phyloP scores from a whole-genome alignment of 2,888 invertebrate genomes.

The Coelinius sp. region DNA sequence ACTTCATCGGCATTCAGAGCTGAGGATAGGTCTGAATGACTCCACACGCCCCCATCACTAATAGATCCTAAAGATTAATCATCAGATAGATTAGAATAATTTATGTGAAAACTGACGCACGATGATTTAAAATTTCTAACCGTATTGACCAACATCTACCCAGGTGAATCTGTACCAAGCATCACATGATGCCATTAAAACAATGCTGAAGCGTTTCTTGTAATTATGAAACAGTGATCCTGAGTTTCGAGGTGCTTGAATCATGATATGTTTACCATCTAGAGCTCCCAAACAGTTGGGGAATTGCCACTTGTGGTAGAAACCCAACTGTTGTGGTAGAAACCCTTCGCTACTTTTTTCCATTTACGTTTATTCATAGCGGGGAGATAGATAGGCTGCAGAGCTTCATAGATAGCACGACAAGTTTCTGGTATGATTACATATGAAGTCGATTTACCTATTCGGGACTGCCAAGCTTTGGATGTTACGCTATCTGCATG shows the following conservation, averaged over 20 bases:
- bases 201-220: constrained; percentile 45
- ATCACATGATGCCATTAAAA: constrained; percentile 43
- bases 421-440: constrained; percentile 3
- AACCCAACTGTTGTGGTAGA: constrained; percentile 37
- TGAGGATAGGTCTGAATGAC: not conserved
- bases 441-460: not conserved
- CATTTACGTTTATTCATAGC: constrained; percentile 32
- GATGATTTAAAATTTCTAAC: not conserved
- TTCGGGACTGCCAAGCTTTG: constrained; percentile 12
- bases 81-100: not conserved
- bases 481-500: not conserved
- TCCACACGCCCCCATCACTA: not conserved
- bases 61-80: not conserved
- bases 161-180: constrained; percentile 30
- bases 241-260: constrained; percentile 42
- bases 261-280: constrained; percentile 33
- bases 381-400: not conserved
- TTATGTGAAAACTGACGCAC: not conserved
- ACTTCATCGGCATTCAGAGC: not conserved
- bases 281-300: constrained; percentile 4
- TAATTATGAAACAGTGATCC: constrained; percentile 47
- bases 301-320: constrained; percentile 21
- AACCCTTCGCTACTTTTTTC: constrained; percentile 34
- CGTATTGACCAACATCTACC: constrained; percentile 33
- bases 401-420: not conserved